Evolutionary conservation across 2,113 vertebrate genomes (phyloP).

Genomic region (Eupsittula cactorum): DNA sequence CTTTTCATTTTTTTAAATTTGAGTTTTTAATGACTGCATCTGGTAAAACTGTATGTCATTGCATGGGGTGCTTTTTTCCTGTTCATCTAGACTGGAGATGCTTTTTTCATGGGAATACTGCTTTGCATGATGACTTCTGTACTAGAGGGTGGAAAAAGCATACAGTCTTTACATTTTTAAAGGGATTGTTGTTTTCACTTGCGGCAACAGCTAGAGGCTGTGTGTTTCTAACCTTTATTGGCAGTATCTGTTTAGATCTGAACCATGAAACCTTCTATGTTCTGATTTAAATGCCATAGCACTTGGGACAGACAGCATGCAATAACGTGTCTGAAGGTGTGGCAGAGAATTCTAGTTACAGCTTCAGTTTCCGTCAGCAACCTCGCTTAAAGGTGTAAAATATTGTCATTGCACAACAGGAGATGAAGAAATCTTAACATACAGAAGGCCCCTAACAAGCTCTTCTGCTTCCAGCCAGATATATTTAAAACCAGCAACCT

Average conservation of each 20-base stretch:
- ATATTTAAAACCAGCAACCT: not conserved
- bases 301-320: not conserved
- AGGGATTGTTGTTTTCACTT: not conserved
- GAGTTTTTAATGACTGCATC: not conserved
- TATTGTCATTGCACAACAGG: not conserved
- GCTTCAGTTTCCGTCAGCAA: not conserved
- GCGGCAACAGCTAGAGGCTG: not conserved
- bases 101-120: not conserved
- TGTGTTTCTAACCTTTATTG: not conserved
- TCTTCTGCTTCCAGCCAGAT: not conserved
- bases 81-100: not conserved
- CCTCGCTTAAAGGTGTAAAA: not conserved
- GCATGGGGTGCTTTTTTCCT: not conserved
- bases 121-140: not conserved
- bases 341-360: not conserved
- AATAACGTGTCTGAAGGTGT: not conserved
- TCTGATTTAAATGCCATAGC: not conserved
- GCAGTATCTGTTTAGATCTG: not conserved
- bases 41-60: not conserved
- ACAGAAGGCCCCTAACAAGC: not conserved
- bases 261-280: not conserved
- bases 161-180: not conserved
- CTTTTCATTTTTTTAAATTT: conserved; percentile 39
- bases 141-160: not conserved
- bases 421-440: not conserved